Percentiles rank a stretch among this genome's conserved stretches.
Conservation (phyloP, 2,113 vertebrate species). For the Camelus dromedarius region DNA sequence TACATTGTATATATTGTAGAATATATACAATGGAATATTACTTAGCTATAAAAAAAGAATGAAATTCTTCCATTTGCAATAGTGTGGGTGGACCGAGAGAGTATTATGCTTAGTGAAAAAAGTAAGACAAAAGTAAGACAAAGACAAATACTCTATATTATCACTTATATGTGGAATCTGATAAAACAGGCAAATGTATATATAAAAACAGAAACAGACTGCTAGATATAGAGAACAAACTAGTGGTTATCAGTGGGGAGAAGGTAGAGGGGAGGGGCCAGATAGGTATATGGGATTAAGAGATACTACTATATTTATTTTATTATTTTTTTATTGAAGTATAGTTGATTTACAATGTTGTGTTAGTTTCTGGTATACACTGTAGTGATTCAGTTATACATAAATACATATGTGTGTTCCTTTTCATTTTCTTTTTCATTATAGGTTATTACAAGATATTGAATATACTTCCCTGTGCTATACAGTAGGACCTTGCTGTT, state of each 20-base stretch:
- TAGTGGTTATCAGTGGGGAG: neutral
- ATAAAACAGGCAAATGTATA: neutral
- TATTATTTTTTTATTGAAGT: too few species aligned
- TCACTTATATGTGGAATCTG: neutral
- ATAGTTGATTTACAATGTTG: too few species aligned
- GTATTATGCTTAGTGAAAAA: neutral
- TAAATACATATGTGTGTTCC: too few species aligned
- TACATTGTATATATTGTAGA: too few species aligned
- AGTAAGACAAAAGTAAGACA: neutral
- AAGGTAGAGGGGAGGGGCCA: neutral
- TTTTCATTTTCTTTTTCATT: too few species aligned
- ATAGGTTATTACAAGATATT: too few species aligned
- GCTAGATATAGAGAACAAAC: neutral
- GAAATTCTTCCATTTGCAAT: neutral
- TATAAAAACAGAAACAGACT: neutral
- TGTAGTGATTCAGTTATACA: too few species aligned
- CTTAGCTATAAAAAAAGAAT: neutral
- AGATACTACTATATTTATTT: neutral
- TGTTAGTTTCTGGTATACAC: too few species aligned
- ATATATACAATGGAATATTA: neutral
- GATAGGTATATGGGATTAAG: neutral
- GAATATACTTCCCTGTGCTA: too few species aligned
- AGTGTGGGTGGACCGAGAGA: neutral
- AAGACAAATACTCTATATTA: neutral
- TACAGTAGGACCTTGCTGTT: too few species aligned